phyloP scores from a whole-genome alignment of 2,113 vertebrate genomes.

The Zosterops borbonicus region DNA sequence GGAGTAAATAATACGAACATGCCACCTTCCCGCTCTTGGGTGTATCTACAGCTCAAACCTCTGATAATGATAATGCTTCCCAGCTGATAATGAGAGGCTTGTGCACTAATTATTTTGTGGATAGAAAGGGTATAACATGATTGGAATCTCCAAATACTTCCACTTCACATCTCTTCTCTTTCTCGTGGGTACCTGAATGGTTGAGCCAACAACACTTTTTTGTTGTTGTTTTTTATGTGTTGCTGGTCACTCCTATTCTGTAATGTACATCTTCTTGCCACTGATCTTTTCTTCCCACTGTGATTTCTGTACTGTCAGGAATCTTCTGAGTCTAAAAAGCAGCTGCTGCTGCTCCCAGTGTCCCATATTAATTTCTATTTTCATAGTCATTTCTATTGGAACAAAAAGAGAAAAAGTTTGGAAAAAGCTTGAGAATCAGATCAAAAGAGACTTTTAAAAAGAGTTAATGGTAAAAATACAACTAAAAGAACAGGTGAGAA shows the following conservation, averaged over 20 bases:
- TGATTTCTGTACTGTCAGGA: neutral
- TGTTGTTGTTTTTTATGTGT: neutral
- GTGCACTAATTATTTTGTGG: neutral
- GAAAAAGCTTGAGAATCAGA: neutral
- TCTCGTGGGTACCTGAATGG: neutral
- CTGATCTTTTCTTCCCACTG: neutral
- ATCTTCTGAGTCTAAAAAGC: neutral
- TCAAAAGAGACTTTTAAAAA: neutral
- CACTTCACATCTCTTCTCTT: neutral
- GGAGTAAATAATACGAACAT: neutral
- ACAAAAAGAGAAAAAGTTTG: neutral
- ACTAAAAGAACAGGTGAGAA: neutral
- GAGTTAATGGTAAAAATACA: neutral
- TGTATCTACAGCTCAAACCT: neutral
- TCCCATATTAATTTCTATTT: neutral
- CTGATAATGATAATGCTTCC: neutral
- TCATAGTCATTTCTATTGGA: neutral
- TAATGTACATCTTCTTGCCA: neutral
- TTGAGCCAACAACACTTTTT: neutral
- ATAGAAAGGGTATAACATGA: neutral
- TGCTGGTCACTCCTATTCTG: neutral
- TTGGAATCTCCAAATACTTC: neutral
- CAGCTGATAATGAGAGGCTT: neutral
- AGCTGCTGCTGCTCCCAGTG: neutral
- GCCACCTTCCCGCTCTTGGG: neutral